A percentile compares a stretch with the other conserved stretches of the same genome.
Conservation (phyloP, 2,113 vertebrate genomes). For the Rhinolophus sinicus region DNA sequence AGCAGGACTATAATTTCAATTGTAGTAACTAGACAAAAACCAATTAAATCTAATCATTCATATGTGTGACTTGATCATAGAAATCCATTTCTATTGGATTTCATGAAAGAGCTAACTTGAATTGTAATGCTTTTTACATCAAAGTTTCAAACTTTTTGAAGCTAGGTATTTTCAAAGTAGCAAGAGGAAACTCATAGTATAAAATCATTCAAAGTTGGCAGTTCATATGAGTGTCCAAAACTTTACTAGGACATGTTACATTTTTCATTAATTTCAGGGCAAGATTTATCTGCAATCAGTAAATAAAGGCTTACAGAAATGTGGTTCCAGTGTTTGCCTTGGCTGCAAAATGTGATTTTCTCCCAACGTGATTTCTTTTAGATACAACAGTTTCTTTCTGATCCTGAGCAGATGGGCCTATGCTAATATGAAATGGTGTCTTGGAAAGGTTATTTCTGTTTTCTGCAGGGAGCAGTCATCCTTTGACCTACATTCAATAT, state of each 20-base stretch:
- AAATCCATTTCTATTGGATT: constrained; percentile 27
- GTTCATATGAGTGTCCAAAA: constrained; percentile 38
- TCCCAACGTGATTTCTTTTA: constrained; percentile 64
- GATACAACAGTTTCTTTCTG: constrained; percentile 58
- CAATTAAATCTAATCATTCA: constrained; percentile 55
- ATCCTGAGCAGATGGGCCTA: constrained; percentile 64
- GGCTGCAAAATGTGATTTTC: constrained; percentile 49
- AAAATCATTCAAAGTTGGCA: constrained; percentile 40
- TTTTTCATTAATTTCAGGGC: constrained; percentile 65
- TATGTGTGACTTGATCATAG: neutral
- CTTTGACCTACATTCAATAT: constrained; percentile 71
- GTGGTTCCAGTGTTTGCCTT: constrained; percentile 53
- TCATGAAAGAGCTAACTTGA: constrained; percentile 32
- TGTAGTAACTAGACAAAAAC: constrained; percentile 33
- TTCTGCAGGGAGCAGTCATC: constrained; percentile 61
- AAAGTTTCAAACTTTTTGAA: constrained; percentile 45
- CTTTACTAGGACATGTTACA: constrained; percentile 24
- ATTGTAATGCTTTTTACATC: neutral
- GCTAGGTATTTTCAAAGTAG: constrained; percentile 25
- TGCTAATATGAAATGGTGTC: constrained; percentile 67
- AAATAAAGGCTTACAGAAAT: constrained; percentile 66
- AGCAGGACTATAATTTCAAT: constrained; percentile 41
- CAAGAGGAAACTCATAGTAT: neutral
- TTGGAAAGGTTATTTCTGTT: constrained; percentile 70
- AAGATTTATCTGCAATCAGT: constrained; percentile 62